Base-by-base conservation (phyloP, 2,113 vertebrate species). In the Myrmecophaga tridactyla region DNA sequence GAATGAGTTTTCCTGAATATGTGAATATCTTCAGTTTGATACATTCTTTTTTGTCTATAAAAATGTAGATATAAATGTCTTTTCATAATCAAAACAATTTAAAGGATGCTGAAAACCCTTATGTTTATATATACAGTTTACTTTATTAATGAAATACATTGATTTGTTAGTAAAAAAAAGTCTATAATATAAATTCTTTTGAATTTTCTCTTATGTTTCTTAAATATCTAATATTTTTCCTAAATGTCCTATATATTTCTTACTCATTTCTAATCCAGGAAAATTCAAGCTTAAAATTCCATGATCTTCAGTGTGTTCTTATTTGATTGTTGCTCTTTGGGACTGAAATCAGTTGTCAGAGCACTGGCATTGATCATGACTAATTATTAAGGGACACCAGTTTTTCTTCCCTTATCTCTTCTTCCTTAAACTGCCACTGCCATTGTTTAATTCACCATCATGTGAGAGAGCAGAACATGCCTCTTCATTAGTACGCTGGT, bases 401-500 rank as follows among this genome's bases (percentile, higher is more conserved):
- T 67, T 77, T 29, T 94, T 63, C 1, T 77, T 70, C 58, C 53
- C 27, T 82, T 90, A 21, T 67, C 27, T 97, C 63, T 72, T 58
- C 81, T 84, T 43, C 27, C 63, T 89, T 90, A 95, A 94, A 60
- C n/a, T 53, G 20, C 23, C 43, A 39, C 23, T 83, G 25, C 58
- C 83, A 0, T 56, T 90, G 48, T 82, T 92, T 96, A 88, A 84
- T 60, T 95, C 67, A 65, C 56, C 36, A 41, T 95, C 56, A 46
- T n/a, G 41, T 87, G 56, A 90, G 83, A 88, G 76, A 92, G 67
- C 73, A 73, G 53, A 87, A 46, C 62, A 60, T 89, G 17, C 48
- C 17, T 90, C 67, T 90, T 96, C 85, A 78, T 89, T 89, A 95
- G 48, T 69, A 89, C 73, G 43, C 81, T 84, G 56, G 65, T 89